Base-by-base conservation (phyloP, 2,888 invertebrate species). In the Neoscelio sp. region DNA sequence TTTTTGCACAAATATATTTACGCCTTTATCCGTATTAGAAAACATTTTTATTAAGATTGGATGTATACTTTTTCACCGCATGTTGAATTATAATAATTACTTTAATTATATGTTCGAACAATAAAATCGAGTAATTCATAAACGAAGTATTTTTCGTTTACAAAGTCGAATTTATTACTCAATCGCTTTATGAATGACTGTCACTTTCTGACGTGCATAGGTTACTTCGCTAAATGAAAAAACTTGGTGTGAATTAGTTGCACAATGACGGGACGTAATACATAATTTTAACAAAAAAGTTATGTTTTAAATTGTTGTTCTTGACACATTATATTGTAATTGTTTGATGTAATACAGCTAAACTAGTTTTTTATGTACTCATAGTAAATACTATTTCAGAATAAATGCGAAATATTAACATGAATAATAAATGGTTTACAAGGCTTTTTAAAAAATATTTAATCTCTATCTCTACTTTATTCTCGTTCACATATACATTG, bases 1-100 rank as follows among this genome's bases (percentile, higher is more conserved):
- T 81, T 78, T 82, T 85, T 83, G 87, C 87, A 87, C 86, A 87
- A 87, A 84, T 87, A 84, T 85, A 84, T 82, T 81, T 78, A 65
- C n/a, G n/a, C n/a, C n/a, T n/a, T n/a, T n/a, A n/a, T n/a, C n/a
- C n/a, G n/a, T n/a, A n/a, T n/a, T 38, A 38, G 13, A 38, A 38
- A 38, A 12, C 38, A 5, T 2, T n/a, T 33, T 33, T 33, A 2
- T 33, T 33, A n/a, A 7, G 33, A 7, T 33, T 10, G 8, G n/a
- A n/a, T n/a, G n/a, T n/a, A n/a, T n/a, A n/a, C n/a, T n/a, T n/a
- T n/a, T n/a, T n/a, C n/a, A n/a, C n/a, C n/a, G n/a, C n/a, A n/a
- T n/a, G n/a, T n/a, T n/a, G n/a, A n/a, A n/a, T n/a, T n/a, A n/a
- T n/a, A n/a, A n/a, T n/a, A n/a, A n/a, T n/a, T n/a, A n/a, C n/a